A percentile compares a stretch with the other conserved stretches of the same genome.
These are phyloP conservation scores for Lepidurus apus DNA, from an alignment of 1,140 invertebrate species.

Conservation along the genomic window DNA sequence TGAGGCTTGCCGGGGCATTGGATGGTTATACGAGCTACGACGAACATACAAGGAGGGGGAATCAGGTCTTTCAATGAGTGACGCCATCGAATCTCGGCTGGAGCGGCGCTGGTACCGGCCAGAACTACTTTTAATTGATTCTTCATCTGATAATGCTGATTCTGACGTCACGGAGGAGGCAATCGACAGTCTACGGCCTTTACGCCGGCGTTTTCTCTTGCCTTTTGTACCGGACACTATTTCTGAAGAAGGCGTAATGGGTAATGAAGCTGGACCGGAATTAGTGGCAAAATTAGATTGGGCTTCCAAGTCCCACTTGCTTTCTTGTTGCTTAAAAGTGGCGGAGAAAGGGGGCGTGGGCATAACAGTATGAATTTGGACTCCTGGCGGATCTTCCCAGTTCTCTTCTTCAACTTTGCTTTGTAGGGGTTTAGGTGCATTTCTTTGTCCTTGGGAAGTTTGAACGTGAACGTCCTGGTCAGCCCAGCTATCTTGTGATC, in stretches of 20 bases:
- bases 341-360: background rate
- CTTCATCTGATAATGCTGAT: background rate
- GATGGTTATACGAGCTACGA: background rate
- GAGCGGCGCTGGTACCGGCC: background rate
- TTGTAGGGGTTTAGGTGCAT: background rate
- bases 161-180: background rate
- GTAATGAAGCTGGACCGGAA: background rate
- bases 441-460: background rate
- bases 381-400: background rate
- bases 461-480: background rate
- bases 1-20: background rate
- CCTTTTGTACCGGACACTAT: background rate
- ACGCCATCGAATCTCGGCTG: constrained; percentile 4
- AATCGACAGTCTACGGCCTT: background rate
- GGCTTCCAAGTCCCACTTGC: background rate
- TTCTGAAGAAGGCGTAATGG: background rate
- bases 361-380: background rate
- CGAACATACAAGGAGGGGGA: constrained; percentile 20
- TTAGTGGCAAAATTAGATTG: background rate
- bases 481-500: too few relatives aligned
- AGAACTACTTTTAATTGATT: background rate
- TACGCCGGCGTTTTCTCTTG: background rate
- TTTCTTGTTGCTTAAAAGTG: background rate
- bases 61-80: background rate
- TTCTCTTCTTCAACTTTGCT: background rate